These are phyloP conservation scores for Leptestheria dahalacensis DNA, from an alignment of 1,140 invertebrate species.

Conservation along the genomic window DNA sequence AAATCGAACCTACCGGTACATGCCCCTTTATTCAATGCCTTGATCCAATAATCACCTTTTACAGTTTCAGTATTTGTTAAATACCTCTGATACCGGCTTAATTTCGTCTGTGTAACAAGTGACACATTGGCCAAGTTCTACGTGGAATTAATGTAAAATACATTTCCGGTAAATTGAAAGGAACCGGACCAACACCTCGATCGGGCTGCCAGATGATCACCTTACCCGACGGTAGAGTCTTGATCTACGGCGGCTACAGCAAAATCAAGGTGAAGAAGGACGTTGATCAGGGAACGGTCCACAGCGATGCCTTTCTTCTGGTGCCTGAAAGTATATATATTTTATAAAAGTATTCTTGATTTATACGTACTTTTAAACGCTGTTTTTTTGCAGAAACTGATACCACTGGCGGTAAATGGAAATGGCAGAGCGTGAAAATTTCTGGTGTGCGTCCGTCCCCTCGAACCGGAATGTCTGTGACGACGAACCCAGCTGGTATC, in stretches of 20 bases:
- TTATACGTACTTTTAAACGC: neutral
- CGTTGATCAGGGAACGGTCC: conserved; percentile 59
- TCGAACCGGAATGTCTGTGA: conserved; percentile 46
- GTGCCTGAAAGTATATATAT: conserved; percentile 41
- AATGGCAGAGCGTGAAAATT: conserved; percentile 55
- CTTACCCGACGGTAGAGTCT: conserved; percentile 42
- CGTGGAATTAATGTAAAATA: neutral
- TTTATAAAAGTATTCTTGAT: neutral
- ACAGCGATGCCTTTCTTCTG: conserved; percentile 68
- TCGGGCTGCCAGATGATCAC: conserved; percentile 55
- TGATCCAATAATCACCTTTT: neutral
- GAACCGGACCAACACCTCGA: conserved; percentile 45
- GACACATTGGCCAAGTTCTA: too few relatives aligned
- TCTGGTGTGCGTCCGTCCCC: conserved; percentile 45
- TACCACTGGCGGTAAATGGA: conserved; percentile 47
- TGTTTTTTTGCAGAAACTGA: conserved; percentile 38
- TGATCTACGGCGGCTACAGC: conserved; percentile 78
- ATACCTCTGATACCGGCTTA: neutral
- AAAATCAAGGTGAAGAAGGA: conserved; percentile 62
- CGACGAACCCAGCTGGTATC: conserved; percentile 25
- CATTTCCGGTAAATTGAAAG: conserved; percentile 23
- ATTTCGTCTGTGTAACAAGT: too few relatives aligned
- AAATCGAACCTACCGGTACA: conserved; percentile 47
- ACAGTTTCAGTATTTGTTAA: neutral
- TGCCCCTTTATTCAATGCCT: neutral